Conservation (phyloP, 2,888 invertebrate genomes). For the Ochlodes sylvanus region DNA sequence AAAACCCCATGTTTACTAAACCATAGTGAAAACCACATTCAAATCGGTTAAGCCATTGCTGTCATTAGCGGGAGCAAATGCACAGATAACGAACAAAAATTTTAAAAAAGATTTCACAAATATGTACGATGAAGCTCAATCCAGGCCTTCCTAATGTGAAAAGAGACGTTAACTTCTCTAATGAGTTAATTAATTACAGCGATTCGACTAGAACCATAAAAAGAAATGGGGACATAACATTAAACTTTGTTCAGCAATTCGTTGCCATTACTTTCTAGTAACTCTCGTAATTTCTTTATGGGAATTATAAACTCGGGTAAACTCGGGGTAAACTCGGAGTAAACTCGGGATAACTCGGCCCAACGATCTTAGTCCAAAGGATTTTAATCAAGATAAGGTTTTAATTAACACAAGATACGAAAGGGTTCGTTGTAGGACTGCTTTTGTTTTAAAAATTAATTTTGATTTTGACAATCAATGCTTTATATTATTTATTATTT, state of each 20-base stretch:
- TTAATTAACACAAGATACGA: slow-evolving; percentile 2
- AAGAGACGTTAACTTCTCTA: background rate
- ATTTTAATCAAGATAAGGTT: slow-evolving; percentile 17
- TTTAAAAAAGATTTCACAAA: too few species aligned
- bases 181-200: too few species aligned
- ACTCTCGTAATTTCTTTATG: slow-evolving; percentile 11
- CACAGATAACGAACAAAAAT: too few species aligned
- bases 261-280: slow-evolving; percentile 44
- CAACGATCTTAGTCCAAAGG: slow-evolving; percentile 48
- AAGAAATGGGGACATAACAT: slow-evolving; percentile 46
- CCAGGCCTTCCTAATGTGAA: background rate
- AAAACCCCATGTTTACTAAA: too few species aligned
- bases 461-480: too few species aligned
- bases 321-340: slow-evolving; percentile 38
- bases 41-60: too few species aligned
- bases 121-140: too few species aligned
- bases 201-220: background rate
- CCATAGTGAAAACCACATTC: too few species aligned
- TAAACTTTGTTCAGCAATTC: slow-evolving; percentile 47
- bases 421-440: background rate
- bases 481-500: too few species aligned
- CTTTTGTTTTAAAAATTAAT: background rate
- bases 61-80: too few species aligned
- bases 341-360: slow-evolving; percentile 40
- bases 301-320: slow-evolving; percentile 36